Percentiles rank a stretch among this genome's conserved stretches.
phyloP scores from a whole-genome alignment of 2,888 invertebrate genomes.

The Amphipyra berbera region DNA sequence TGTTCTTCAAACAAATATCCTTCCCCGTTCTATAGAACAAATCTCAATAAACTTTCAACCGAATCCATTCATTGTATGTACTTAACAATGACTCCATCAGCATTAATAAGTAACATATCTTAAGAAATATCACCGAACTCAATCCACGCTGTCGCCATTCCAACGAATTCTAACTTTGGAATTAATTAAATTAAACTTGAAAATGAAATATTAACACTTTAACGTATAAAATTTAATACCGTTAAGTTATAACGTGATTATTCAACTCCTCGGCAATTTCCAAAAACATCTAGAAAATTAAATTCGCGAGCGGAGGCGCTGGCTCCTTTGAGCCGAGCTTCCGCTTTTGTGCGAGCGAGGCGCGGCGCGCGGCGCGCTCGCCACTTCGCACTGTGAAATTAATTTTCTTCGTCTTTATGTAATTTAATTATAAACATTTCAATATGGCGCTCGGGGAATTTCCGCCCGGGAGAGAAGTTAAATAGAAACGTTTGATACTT shows the following conservation, averaged over 20 bases:
- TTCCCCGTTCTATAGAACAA: background rate
- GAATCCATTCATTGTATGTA: background rate
- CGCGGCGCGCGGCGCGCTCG: conserved; percentile 68
- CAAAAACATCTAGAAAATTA: conserved; percentile 89
- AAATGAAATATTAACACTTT: conserved; percentile 90
- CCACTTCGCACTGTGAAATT: conserved; percentile 89
- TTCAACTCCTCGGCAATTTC: conserved; percentile 87
- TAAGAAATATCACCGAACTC: conserved; percentile 70
- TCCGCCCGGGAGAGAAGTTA: conserved; percentile 87
- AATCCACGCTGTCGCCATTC: conserved; percentile 63
- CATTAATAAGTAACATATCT: conserved; percentile 56
- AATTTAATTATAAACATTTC: conserved; percentile 91
- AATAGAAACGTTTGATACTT: conserved; percentile 90
- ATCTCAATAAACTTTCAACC: background rate
- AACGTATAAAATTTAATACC: conserved; percentile 89
- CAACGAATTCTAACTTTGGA: conserved; percentile 81
- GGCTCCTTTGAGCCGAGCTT: conserved; percentile 82
- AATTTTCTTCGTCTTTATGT: conserved; percentile 90
- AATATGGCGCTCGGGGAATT: conserved; percentile 89
- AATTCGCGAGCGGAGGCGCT: conserved; percentile 82
- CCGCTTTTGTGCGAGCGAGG: conserved; percentile 79
- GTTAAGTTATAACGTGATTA: conserved; percentile 90
- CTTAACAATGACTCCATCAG: conserved; percentile 6
- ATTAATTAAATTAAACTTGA: conserved; percentile 90
- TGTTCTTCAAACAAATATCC: background rate